phyloP scores from a whole-genome alignment of 2,888 invertebrate species.

The Tetragonisca angustula region DNA sequence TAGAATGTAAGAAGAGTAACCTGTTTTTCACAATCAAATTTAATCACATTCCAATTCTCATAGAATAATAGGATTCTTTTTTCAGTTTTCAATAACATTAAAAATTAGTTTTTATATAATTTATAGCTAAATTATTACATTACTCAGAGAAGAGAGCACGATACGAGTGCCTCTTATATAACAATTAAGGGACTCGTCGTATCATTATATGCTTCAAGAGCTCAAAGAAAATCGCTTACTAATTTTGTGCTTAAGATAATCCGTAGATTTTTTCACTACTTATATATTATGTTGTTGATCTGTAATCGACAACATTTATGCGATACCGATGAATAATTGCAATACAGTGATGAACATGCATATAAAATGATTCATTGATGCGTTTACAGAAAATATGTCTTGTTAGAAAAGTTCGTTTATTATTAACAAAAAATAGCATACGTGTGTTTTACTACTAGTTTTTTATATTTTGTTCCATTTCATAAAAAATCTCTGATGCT shows the following conservation, averaged over 20 bases:
- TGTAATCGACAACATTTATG: conserved; percentile 23
- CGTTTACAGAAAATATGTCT: conserved; percentile 25
- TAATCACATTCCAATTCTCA: conserved; percentile 46
- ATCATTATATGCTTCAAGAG: conserved; percentile 31
- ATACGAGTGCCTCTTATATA: conserved; percentile 26
- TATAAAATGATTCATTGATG: conserved; percentile 27
- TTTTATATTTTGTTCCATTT: conserved; percentile 12
- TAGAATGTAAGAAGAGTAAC: background rate
- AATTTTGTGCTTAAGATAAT: conserved; percentile 28
- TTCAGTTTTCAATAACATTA: background rate
- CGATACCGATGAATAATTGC: conserved; percentile 10
- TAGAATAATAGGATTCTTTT: background rate
- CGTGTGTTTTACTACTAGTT: background rate
- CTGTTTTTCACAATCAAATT: conserved; percentile 10
- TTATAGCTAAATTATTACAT: conserved; percentile 32
- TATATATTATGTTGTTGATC: conserved; percentile 21
- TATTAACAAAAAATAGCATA: conserved; percentile 9
- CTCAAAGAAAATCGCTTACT: conserved; percentile 27
- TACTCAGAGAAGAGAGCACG: conserved; percentile 33
- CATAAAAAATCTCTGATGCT: background rate
- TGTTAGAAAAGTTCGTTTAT: conserved; percentile 42
- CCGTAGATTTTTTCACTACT: conserved; percentile 17
- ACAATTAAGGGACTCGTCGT: conserved; percentile 18
- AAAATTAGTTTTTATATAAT: conserved; percentile 26
- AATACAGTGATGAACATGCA: conserved; percentile 22